Conservation (phyloP, 30 jellyfish, hydroid and myxozoan genomes). For the Haliclystus octoradiatus region DNA sequence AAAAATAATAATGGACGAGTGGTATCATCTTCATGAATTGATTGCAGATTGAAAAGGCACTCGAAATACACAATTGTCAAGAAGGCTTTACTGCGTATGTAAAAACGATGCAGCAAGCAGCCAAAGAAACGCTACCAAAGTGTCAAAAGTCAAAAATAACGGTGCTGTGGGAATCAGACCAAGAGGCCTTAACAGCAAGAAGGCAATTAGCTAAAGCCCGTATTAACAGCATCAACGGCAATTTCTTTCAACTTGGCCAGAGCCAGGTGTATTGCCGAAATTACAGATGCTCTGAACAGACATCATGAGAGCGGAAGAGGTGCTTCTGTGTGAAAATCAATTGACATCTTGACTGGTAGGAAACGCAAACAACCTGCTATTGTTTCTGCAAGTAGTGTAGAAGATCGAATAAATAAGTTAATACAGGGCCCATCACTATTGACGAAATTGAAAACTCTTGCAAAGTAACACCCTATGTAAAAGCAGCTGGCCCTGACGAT, state of each 20-base stretch:
- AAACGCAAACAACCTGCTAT: not conserved
- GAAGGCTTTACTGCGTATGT: too few species aligned
- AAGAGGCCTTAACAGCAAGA: not conserved
- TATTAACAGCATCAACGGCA: not conserved
- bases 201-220: not conserved
- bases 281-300: not conserved
- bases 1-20: too few species aligned
- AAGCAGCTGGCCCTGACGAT: not conserved
- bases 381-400: not conserved
- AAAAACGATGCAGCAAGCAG: not conserved
- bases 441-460: not conserved
- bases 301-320: not conserved
- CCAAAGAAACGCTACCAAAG: not conserved
- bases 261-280: not conserved
- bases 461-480: not conserved
- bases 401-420: not conserved
- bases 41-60: too few species aligned
- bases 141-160: not conserved
- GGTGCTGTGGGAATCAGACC: not conserved
- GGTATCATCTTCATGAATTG: too few species aligned
- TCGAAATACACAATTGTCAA: too few species aligned
- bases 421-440: not conserved
- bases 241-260: not conserved
- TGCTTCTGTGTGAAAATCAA: not conserved
- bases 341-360: not conserved